Conservation (phyloP, 2,888 invertebrate genomes). For the Galerucella calmariensis region DNA sequence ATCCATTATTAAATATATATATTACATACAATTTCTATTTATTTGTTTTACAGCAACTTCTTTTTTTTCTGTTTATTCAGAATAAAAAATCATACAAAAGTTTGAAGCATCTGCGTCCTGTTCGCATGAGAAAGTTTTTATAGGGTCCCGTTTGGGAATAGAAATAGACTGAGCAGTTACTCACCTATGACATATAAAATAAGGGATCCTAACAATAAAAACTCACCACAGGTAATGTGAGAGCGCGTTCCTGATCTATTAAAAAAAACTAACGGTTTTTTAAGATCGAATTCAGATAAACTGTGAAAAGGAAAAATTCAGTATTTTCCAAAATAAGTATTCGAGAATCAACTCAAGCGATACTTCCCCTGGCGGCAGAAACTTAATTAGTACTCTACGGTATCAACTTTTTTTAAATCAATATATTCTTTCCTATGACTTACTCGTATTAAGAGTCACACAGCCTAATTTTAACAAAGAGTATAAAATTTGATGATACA, state of each 20-base stretch:
- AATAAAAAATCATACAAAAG: slow-evolving; percentile 26
- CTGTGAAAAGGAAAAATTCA: too few species aligned
- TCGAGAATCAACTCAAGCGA: too few species aligned
- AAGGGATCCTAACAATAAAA: slow-evolving; percentile 21
- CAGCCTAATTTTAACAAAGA: too few species aligned
- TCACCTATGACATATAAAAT: slow-evolving; percentile 47
- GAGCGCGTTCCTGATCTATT: slow-evolving; percentile 1
- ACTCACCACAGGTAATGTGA: slow-evolving; percentile 14
- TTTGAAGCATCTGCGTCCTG: slow-evolving; percentile 42
- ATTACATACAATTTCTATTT: too few species aligned
- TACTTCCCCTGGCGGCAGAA: too few species aligned
- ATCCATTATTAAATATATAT: too few species aligned
- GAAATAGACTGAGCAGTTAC: slow-evolving; percentile 38
- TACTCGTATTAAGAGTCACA: too few species aligned
- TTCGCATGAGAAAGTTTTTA: slow-evolving; percentile 41
- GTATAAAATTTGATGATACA: too few species aligned
- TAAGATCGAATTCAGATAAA: background rate
- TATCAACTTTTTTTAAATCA: too few species aligned
- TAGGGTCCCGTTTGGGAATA: slow-evolving; percentile 50
- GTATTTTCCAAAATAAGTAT: too few species aligned
- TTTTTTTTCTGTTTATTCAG: background rate
- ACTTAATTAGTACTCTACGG: too few species aligned
- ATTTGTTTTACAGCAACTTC: background rate
- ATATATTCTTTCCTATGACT: too few species aligned
- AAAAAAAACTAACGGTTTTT: slow-evolving; percentile 16